Evolutionary conservation across 1,140 invertebrate species (phyloP), one percentile per base, ranked within the genome.

Genomic region (Agraylea sexmaculata): DNA sequence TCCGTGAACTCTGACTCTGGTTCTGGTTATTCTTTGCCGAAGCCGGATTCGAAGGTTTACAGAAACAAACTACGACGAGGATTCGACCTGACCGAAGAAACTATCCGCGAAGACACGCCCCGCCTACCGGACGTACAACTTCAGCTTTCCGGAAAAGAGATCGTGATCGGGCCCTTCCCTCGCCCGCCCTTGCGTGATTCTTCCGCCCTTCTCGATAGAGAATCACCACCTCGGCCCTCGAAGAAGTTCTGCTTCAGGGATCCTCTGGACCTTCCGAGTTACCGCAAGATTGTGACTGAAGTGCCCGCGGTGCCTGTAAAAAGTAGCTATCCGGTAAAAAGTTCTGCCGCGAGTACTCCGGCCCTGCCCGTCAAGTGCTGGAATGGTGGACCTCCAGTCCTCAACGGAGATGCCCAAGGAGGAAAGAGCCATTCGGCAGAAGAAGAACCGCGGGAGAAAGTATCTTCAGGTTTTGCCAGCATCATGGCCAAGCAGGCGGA

Each of bases 201-300:
- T 28, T 17, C 19, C 12, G 4, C 31, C 8, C 7, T 3, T 19
- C 4, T 22, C 13, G 17, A 12, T 17, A 2, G 2, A 18, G 6
- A 28, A 38, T 20, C 22, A 29, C 2, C 37, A 12, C 25, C n/a
- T 12, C 1, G 8, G 6, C 37, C 38, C 7, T 12, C 39, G 4
- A 45, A 28, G 25, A 42, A 38, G 37, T 49, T 49, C 28, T 32
- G 27, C 16, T 49, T 49, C 40, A 42, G 47, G 17, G 47, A 49
- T 19, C 47, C 47, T 5, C 32, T 49, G 10, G 40, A 41, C n/a
- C 18, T 6, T 10, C 30, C 10, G 30, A 6, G 5, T 31, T 13
- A 7, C 30, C 6, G 6, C 36, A 38, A 12, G 7, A 31, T 8
- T 7, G 10, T 31, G 30, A 31, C 12, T 11, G 16, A 15, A 8